Conservation (phyloP, 2,113 vertebrate species). For the Saimiri boliviensis region DNA sequence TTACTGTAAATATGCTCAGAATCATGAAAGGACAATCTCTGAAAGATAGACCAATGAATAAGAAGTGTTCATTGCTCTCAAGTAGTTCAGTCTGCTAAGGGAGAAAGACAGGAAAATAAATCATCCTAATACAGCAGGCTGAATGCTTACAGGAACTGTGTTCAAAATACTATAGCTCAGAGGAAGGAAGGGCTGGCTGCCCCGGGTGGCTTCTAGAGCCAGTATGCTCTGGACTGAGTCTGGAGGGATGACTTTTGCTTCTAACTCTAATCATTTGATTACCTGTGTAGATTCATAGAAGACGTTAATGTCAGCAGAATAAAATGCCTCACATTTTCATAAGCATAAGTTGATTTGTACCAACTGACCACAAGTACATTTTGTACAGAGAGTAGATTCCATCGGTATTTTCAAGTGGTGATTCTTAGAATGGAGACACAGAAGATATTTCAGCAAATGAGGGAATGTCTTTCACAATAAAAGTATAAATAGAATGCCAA, state of each 20-base stretch:
- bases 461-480: neutral
- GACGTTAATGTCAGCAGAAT: neutral
- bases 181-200: neutral
- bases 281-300: neutral
- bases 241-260: neutral
- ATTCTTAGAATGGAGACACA: neutral
- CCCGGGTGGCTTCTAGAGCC: neutral
- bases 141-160: neutral
- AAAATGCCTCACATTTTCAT: neutral
- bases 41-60: neutral
- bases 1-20: neutral
- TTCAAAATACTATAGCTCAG: neutral
- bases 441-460: neutral
- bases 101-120: conserved; percentile 19
- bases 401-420: neutral
- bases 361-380: neutral
- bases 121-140: neutral
- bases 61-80: neutral
- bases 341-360: neutral
- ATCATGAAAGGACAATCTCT: neutral
- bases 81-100: neutral
- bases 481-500: neutral
- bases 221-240: neutral
- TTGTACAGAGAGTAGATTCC: neutral
- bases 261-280: neutral